Evolutionary conservation across 2,888 invertebrate species (phyloP), one percentile per base, ranked within the genome.

Genomic region (Apodemia mormo): DNA sequence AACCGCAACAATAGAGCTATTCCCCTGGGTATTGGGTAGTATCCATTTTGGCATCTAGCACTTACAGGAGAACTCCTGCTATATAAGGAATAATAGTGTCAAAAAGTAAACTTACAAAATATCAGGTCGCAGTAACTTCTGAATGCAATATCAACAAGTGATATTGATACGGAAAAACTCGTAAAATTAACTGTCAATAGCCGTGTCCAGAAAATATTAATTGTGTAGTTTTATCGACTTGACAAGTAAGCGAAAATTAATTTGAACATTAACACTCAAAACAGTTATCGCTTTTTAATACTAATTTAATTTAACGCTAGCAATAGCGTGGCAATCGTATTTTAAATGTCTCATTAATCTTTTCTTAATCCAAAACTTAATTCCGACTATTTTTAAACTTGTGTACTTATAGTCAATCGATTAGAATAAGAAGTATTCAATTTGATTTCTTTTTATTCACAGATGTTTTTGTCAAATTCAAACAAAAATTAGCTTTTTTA

Each of bases 171-270:
- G 33, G 64, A 74, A 74, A 72, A 69, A 72, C 40, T 71, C 65
- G 72, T 72, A 81, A 87, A 84, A 90, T 90, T 86, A 90, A 88
- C 84, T 84, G 79, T 75, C 87, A 89, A 82, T 80, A 80, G 76
- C 82, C 92, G 90, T 92, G 82, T 82, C 92, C 81, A 68, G 73
- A 85, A 70, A 77, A 79, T 83, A 84, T 92, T 85, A 89, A 82
- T 81, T 76, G 73, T 73, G 68, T 73, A 82, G 49, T 82, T 83
- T 90, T 90, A 85, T 91, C 90, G 88, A 86, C 83, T 88, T 91
- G 81, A 89, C 89, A 91, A 90, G 84, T 89, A 83, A 83, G 85
- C 83, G 85, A 88, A 89, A 90, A 89, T 90, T 86, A 89, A 87
- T 88, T 88, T 82, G 77, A 76, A 81, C 78, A 82, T 84, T 85